A percentile compares a stretch with the other conserved stretches of the same genome.
These are phyloP conservation scores for Bedellia somnulentella DNA, from an alignment of 2,888 invertebrate species.

Conservation along the genomic window DNA sequence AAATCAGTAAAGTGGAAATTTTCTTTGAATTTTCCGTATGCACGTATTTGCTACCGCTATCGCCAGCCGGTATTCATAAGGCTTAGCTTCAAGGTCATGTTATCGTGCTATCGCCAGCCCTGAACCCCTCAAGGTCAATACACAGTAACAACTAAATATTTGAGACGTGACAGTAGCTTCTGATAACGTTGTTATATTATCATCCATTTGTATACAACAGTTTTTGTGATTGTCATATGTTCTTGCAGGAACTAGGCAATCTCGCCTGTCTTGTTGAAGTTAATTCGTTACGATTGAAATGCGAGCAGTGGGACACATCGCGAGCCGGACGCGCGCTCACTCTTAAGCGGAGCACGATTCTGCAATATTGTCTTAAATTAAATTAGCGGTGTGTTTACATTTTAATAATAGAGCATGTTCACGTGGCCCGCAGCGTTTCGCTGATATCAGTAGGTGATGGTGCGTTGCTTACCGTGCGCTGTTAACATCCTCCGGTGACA, in stretches of 20 bases:
- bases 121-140: conserved; percentile 38
- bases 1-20: no score
- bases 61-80: conserved; percentile 50
- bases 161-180: no score
- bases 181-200: no score
- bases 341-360: conserved; percentile 25
- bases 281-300: conserved; percentile 25
- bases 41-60: conserved; percentile 29
- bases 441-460: conserved; percentile 20
- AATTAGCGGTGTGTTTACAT: conserved; percentile 56
- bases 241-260: conserved; percentile 55
- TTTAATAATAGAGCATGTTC: conserved; percentile 55
- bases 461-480: conserved; percentile 54
- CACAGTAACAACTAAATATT: no score
- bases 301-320: conserved; percentile 20
- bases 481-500: conserved; percentile 55
- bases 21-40: conserved; percentile 45
- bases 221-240: conserved; percentile 8
- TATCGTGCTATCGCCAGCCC: conserved; percentile 54
- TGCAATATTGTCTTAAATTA: conserved; percentile 36
- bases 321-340: conserved; percentile 31
- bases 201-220: no score
- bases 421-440: conserved; percentile 45
- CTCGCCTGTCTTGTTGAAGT: conserved; percentile 44
- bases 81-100: conserved; percentile 51